Evolutionary conservation across 2,888 invertebrate species (phyloP).

Genomic region (Drosophila glabriapex): DNA sequence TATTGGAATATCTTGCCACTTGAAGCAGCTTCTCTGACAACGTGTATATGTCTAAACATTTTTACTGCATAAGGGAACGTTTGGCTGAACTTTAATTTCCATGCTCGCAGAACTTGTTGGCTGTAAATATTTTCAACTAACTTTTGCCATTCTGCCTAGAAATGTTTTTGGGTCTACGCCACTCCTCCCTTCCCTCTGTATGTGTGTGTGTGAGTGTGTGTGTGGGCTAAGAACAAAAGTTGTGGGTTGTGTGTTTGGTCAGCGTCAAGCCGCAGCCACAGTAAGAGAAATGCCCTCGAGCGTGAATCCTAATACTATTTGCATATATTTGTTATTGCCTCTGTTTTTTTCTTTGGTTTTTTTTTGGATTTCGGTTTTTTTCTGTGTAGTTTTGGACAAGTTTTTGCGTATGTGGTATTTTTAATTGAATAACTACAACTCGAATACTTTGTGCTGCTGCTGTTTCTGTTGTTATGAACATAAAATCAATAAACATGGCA

Average conservation of each 20-base stretch:
- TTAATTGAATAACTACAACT: conserved; percentile 75
- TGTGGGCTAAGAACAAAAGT: conserved; percentile 31
- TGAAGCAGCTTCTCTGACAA: conserved; percentile 10
- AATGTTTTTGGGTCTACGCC: conserved; percentile 19
- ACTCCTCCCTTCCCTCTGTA: neutral
- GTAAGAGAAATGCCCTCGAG: conserved; percentile 26
- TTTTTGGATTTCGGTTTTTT: neutral
- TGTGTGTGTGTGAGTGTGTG: conserved; percentile 12
- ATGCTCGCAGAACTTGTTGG: conserved; percentile 25
- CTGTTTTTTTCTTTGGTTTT: conserved; percentile 21
- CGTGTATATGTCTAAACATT: conserved; percentile 24
- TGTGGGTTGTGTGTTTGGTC: conserved; percentile 47
- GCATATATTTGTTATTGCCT: conserved; percentile 57
- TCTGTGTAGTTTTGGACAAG: conserved; percentile 21
- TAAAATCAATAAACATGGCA: conserved; percentile 31
- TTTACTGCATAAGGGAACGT: conserved; percentile 19
- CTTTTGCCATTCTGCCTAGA: conserved; percentile 64
- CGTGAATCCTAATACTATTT: conserved; percentile 64
- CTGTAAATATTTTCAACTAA: conserved; percentile 55
- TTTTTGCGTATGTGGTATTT: conserved; percentile 56
- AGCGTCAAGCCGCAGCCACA: conserved; percentile 46
- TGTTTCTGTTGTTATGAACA: conserved; percentile 14
- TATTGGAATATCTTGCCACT: conserved; percentile 30
- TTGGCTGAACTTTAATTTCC: conserved; percentile 52
- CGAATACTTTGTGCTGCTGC: conserved; percentile 35